Evolutionary conservation across 1,140 invertebrate species (phyloP).

Genomic region (Apis laboriosa): DNA sequence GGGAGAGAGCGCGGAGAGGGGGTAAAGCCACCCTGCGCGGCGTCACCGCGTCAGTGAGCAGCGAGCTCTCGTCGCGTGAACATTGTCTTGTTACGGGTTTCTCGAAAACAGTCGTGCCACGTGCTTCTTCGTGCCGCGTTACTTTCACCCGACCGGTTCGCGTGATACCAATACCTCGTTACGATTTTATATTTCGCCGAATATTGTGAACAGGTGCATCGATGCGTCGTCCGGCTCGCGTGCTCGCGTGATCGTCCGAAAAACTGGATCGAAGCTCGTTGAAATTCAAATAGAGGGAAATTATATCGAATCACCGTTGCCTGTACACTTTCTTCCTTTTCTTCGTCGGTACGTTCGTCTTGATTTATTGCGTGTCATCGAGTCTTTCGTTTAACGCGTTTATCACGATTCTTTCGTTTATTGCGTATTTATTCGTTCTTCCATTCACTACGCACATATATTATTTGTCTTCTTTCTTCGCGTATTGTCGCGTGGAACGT

Average conservation of each 20-base stretch:
- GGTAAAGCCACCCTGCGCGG: conserved; percentile 10
- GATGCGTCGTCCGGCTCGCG: background rate
- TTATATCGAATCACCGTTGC: background rate
- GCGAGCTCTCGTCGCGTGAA: conserved; percentile 68
- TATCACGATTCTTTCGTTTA: background rate
- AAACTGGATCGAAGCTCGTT: conserved; percentile 40
- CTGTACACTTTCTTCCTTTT: background rate
- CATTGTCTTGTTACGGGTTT: conserved; percentile 35
- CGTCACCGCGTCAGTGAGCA: conserved; percentile 66
- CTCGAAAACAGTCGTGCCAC: conserved; percentile 54
- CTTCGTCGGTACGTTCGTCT: background rate
- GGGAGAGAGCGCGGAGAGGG: background rate
- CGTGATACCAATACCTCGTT: too few species aligned
- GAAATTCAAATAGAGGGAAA: conserved; percentile 39
- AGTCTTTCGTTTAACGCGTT: too few species aligned
- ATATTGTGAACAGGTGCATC: conserved; percentile 13
- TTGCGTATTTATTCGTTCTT: too few species aligned
- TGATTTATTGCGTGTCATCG: too few species aligned
- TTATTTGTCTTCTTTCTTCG: too few species aligned
- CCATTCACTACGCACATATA: too few species aligned
- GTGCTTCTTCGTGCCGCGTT: conserved; percentile 52
- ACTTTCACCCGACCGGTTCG: background rate
- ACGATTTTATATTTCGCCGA: too few species aligned
- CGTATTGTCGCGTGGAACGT: background rate
- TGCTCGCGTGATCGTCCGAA: conserved; percentile 27